Evolutionary conservation across 2,113 vertebrate species (phyloP).

Genomic region (Tretioscincus oriximinensis): DNA sequence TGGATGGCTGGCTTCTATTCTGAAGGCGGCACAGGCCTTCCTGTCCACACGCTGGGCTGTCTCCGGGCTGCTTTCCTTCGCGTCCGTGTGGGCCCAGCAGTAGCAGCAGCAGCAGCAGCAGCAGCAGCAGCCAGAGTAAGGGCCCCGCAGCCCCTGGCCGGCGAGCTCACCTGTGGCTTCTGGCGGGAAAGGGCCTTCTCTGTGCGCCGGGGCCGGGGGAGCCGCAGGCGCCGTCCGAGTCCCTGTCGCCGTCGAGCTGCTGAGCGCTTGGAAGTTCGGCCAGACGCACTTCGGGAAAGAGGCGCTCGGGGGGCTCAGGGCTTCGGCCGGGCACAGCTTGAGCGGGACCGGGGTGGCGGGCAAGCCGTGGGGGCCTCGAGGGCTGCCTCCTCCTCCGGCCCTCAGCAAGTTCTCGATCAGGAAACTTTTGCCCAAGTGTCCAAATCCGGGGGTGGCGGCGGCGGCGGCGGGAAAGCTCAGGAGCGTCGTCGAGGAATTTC

Average conservation of each 20-base stretch:
- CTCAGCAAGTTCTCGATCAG: conserved; percentile 91
- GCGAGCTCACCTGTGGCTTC: conserved; percentile 57
- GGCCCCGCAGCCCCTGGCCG: background rate
- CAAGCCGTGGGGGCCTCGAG: conserved; percentile 48
- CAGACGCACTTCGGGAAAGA: conserved; percentile 70
- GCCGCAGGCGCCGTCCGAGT: too few species aligned
- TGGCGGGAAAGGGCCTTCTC: conserved; percentile 48
- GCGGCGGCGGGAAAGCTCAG: conserved; percentile 63
- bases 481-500: conserved; percentile 74
- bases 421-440: conserved; percentile 89
- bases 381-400: conserved; percentile 64
- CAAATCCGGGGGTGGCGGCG: conserved; percentile 76
- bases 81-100: background rate
- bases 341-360: conserved; percentile 69
- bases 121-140: background rate
- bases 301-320: conserved; percentile 57
- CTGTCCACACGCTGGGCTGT: too few species aligned
- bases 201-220: conserved; percentile 45
- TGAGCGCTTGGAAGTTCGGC: conserved; percentile 66
- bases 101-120: background rate
- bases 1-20: too few species aligned
- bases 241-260: conserved; percentile 54
- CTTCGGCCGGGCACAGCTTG: conserved; percentile 67
- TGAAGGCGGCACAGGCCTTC: too few species aligned
- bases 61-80: background rate